Evolutionary conservation across 2,888 invertebrate genomes (phyloP).

Genomic region (Cryptus armator): DNA sequence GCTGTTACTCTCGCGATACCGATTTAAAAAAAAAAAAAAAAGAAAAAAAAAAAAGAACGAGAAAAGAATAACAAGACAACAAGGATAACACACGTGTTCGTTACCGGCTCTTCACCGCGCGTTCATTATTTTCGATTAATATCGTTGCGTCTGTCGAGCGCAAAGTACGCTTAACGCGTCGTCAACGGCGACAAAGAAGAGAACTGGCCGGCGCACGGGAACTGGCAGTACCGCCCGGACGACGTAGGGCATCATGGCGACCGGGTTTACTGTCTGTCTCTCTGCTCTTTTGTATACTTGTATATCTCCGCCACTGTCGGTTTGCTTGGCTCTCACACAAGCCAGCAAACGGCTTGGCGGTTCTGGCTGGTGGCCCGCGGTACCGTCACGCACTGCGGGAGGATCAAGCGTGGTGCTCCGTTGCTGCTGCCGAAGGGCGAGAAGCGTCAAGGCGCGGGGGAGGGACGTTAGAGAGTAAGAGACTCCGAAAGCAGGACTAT

Average conservation of each 20-base stretch:
- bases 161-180: slow-evolving; percentile 11
- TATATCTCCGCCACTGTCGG: slow-evolving; percentile 36
- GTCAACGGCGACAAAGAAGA: slow-evolving; percentile 61
- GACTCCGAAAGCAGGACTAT: slow-evolving; percentile 10
- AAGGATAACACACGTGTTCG: slow-evolving; percentile 5
- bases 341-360: slow-evolving; percentile 11
- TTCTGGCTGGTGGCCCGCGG: slow-evolving; percentile 64
- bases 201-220: slow-evolving; percentile 58
- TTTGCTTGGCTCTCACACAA: slow-evolving; percentile 11
- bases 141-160: neutral
- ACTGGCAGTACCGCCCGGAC: slow-evolving; percentile 67
- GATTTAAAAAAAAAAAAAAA: neutral
- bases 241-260: slow-evolving; percentile 76
- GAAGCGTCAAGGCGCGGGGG: slow-evolving; percentile 45
- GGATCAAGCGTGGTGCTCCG: slow-evolving; percentile 63
- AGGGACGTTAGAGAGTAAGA: slow-evolving; percentile 40
- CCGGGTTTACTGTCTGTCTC: slow-evolving; percentile 62
- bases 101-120: neutral
- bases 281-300: slow-evolving; percentile 28
- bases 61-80: neutral
- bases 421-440: slow-evolving; percentile 52
- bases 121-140: slow-evolving; percentile 1
- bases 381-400: slow-evolving; percentile 80
- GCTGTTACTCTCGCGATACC: neutral
- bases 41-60: neutral